Conservation (phyloP, 2,888 invertebrate species). For the Eristalis intricaria region DNA sequence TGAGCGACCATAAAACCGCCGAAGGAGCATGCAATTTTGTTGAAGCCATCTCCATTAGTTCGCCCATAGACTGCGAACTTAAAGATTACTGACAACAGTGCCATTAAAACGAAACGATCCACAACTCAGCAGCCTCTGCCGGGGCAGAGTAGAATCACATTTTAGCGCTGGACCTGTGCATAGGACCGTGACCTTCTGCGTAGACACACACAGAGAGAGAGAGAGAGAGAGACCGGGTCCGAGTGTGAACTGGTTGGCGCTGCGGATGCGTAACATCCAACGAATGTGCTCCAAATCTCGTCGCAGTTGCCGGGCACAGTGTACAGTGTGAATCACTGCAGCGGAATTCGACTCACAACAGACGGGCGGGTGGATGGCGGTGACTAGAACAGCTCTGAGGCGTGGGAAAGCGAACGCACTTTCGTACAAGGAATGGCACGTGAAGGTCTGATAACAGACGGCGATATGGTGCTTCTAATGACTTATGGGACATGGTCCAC, state of each 20-base stretch:
- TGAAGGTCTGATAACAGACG: conserved; percentile 43
- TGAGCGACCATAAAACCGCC: neutral
- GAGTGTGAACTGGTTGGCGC: conserved; percentile 36
- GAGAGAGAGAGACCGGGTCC: too few species aligned
- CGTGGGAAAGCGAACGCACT: conserved; percentile 53
- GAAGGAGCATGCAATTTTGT: conserved; percentile 40
- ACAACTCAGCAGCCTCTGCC: neutral
- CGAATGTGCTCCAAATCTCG: conserved; percentile 20
- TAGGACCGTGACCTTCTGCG: conserved; percentile 33
- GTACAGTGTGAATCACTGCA: conserved; percentile 50
- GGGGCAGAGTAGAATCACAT: neutral
- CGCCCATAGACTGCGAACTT: conserved; percentile 55
- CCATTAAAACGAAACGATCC: conserved; percentile 39
- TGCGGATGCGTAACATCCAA: conserved; percentile 54
- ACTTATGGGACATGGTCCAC: conserved; percentile 8
- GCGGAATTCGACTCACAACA: conserved; percentile 36
- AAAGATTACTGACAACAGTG: conserved; percentile 35
- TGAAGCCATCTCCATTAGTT: conserved; percentile 51
- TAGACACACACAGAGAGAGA: too few species aligned
- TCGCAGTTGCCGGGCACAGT: neutral
- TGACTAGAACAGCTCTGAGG: conserved; percentile 5
- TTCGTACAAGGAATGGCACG: conserved; percentile 63
- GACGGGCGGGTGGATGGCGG: neutral
- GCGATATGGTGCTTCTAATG: conserved; percentile 39
- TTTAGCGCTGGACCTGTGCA: neutral